A percentile compares a stretch with the other conserved stretches of the same genome.
Evolutionary conservation across 2,797 vertebrate genomes (phyloP).

Genomic region (Cephalopachus bancanus): DNA sequence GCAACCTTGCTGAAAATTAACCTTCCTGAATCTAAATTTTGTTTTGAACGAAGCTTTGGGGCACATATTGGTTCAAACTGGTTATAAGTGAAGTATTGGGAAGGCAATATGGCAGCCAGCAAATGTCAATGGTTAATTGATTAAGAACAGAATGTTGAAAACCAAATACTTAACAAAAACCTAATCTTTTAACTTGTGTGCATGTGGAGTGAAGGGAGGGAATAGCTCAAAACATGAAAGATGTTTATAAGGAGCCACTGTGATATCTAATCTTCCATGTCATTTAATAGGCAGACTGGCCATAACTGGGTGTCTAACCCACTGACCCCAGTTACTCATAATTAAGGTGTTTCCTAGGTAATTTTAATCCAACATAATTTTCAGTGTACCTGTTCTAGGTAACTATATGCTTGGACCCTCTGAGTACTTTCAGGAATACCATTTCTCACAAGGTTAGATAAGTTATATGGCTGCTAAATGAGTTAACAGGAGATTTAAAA

Average conservation of each 20-base stretch:
- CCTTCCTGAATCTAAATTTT: conserved; percentile 24
- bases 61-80: neutral
- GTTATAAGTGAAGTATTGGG: neutral
- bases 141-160: conserved; percentile 45
- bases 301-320: neutral
- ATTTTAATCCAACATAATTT: conserved; percentile 27
- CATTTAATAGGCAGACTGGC: neutral
- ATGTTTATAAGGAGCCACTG: neutral
- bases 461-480: neutral
- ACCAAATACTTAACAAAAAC: conserved; percentile 27
- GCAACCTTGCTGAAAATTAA: neutral
- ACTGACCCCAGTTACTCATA: neutral
- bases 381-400: neutral
- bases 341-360: conserved; percentile 21
- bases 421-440: neutral
- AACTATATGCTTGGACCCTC: neutral
- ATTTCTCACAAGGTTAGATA: conserved; percentile 37
- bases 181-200: neutral
- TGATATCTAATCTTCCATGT: neutral
- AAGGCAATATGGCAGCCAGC: neutral
- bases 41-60: conserved; percentile 32
- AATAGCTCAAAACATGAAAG: neutral
- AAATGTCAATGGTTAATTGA: neutral
- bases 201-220: neutral
- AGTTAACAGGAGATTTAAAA: conserved; percentile 60